Evolutionary conservation across 2,888 invertebrate species (phyloP), one percentile per base, ranked within the genome.

Genomic region (Argyra leucocephala): DNA sequence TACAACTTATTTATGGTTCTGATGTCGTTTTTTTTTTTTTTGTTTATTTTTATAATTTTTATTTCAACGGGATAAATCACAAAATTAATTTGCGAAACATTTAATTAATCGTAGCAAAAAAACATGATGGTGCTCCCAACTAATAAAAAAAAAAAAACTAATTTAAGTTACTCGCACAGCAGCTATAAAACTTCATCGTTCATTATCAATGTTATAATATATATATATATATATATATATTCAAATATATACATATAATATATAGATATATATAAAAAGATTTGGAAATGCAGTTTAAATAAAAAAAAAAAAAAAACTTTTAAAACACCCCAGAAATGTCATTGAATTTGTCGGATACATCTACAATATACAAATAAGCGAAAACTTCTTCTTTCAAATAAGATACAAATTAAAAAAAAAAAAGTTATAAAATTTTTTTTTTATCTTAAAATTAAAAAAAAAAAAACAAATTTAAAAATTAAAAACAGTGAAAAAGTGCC

Each of bases 71-170:
- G 18, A 59, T 59, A 59, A 59, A 59, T 59, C 59, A 24, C 23
- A 59, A 12, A 59, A 59, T 23, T 24, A 59, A 59, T 59, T 59
- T 23, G 23, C 57, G 57, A 57, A 22, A 57, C 57, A 22, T 59
- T 59, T 59, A 59, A 59, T 59, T 59, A 59, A 59, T 59, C 59
- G 59, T 23, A 59, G 59, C 59, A 18, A 15, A 31, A 31, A 31
- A 12, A 48, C 31, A 10, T 6, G 5, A 12, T 48, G 48, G 48
- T 48, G 48, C 15, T 48, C 18, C 6, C 48, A 48, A 48, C 6
- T 3, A n/a, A 31, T n/a, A n/a, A 31, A 31, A 31, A 31, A 31
- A 31, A 31, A 48, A 48, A 48, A 15, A n/a, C 48, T 12, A 48
- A 10, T 6, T 31, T 31, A 7, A 31, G 31, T 31, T 31, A 31